Conservation (phyloP, 2,113 vertebrate genomes). For the Campylorhamphus procurvoides region DNA sequence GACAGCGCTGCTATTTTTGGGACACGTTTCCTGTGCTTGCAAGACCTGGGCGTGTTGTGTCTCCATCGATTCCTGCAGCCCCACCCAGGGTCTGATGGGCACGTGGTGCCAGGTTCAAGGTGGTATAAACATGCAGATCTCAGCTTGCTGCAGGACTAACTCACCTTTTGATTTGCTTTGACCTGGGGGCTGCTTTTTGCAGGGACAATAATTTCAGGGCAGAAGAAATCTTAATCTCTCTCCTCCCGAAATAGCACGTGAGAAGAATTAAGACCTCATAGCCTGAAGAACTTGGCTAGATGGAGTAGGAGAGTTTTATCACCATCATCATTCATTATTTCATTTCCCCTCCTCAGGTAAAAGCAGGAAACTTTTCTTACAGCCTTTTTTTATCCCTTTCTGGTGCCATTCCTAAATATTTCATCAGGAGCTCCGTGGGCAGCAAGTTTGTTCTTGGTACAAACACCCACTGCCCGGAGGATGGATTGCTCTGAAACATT, state of each 20-base stretch:
- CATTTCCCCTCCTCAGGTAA: not conserved
- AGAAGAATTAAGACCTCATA: not conserved
- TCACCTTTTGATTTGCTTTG: not conserved
- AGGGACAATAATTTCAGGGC: not conserved
- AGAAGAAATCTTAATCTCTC: not conserved
- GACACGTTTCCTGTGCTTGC: not conserved
- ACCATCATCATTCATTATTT: not conserved
- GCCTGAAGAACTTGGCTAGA: not conserved
- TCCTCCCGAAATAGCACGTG: not conserved
- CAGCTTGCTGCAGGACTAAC: not conserved
- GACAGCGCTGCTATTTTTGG: not conserved
- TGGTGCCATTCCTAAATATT: not conserved
- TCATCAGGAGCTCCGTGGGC: not conserved
- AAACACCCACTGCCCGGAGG: not conserved
- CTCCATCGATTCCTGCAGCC: not conserved
- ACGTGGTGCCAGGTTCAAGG: not conserved
- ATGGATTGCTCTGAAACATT: not conserved
- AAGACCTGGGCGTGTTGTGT: not conserved
- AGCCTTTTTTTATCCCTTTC: not conserved
- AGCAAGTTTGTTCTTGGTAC: not conserved
- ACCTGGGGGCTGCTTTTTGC: not conserved
- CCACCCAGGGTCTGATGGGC: not conserved
- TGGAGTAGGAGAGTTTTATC: not conserved
- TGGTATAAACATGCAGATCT: not conserved
- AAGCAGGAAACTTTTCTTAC: not conserved